Evolutionary conservation across 2,888 invertebrate genomes (phyloP).

Genomic region (Atethmia centrago): DNA sequence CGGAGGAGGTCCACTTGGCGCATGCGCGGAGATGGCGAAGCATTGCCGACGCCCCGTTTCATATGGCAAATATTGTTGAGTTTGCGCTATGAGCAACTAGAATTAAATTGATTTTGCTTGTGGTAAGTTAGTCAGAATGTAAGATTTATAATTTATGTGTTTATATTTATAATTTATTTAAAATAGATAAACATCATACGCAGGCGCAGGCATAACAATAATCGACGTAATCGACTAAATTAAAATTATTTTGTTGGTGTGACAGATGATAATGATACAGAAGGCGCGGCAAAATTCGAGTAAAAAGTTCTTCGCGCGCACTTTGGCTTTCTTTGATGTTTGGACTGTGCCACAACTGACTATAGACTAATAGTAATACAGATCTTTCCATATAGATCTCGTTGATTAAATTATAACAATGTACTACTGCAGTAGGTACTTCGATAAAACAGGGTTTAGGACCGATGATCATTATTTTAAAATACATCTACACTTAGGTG

Average conservation of each 20-base stretch:
- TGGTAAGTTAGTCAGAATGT: slow-evolving; percentile 1
- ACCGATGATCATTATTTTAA: not conserved
- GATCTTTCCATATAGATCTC: not conserved
- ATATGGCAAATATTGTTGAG: slow-evolving; percentile 53
- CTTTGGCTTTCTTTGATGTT: not conserved
- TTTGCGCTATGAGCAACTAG: slow-evolving; percentile 62
- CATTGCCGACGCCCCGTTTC: slow-evolving; percentile 58
- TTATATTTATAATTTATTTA: not conserved
- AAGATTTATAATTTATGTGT: not conserved
- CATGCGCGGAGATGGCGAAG: slow-evolving; percentile 77
- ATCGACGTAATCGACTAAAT: slow-evolving; percentile 30
- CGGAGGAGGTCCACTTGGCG: slow-evolving; percentile 68
- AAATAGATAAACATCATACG: not conserved
- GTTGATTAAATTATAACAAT: not conserved
- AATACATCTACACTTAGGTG: not conserved
- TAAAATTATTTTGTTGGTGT: slow-evolving; percentile 1
- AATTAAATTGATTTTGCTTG: slow-evolving; percentile 62
- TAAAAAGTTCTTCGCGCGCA: not conserved
- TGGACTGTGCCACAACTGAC: not conserved
- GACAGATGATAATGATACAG: not conserved
- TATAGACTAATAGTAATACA: too few species aligned
- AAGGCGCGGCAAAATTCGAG: slow-evolving; percentile 37
- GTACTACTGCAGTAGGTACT: not conserved
- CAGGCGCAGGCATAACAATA: too few species aligned
- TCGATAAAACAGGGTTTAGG: not conserved